Percentiles rank a stretch among this genome's conserved stretches.
Conservation (phyloP, 2,888 invertebrate species). For the Andrena camellia region DNA sequence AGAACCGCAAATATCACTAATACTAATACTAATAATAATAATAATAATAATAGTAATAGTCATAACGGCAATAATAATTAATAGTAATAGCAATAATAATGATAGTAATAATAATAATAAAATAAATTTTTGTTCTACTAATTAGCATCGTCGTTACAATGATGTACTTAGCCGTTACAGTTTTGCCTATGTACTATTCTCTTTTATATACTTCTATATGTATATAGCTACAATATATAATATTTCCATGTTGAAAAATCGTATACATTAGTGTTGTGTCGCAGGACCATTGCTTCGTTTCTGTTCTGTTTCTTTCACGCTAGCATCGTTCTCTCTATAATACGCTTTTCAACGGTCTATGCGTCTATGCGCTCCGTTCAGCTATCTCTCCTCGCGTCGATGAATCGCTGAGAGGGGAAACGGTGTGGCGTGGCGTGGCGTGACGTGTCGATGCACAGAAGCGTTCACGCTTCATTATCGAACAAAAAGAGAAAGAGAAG, state of each 20-base stretch:
- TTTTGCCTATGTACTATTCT: slow-evolving; percentile 82
- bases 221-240: slow-evolving; percentile 85
- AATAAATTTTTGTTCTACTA: slow-evolving; percentile 67
- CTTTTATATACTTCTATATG: slow-evolving; percentile 82
- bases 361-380: slow-evolving; percentile 35
- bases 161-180: slow-evolving; percentile 81
- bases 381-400: slow-evolving; percentile 41
- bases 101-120: slow-evolving; percentile 57
- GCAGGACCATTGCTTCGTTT: slow-evolving; percentile 84
- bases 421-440: slow-evolving; percentile 15
- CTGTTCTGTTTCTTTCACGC: slow-evolving; percentile 53
- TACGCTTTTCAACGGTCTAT: slow-evolving; percentile 24
- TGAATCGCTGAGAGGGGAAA: slow-evolving; percentile 59
- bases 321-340: slow-evolving; percentile 29
- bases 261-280: slow-evolving; percentile 86
- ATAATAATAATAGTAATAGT: slow-evolving; percentile 46
- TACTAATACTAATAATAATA: slow-evolving; percentile 56
- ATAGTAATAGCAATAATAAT: slow-evolving; percentile 55
- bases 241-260: slow-evolving; percentile 86
- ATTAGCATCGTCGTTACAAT: slow-evolving; percentile 80
- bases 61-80: slow-evolving; percentile 62
- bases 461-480: slow-evolving; percentile 58
- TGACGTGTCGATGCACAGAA: slow-evolving; percentile 63
- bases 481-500: slow-evolving; percentile 7
- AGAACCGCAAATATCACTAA: slow-evolving; percentile 64